phyloP scores from a whole-genome alignment of 2,888 invertebrate species.

The Luffia ferchaultella region DNA sequence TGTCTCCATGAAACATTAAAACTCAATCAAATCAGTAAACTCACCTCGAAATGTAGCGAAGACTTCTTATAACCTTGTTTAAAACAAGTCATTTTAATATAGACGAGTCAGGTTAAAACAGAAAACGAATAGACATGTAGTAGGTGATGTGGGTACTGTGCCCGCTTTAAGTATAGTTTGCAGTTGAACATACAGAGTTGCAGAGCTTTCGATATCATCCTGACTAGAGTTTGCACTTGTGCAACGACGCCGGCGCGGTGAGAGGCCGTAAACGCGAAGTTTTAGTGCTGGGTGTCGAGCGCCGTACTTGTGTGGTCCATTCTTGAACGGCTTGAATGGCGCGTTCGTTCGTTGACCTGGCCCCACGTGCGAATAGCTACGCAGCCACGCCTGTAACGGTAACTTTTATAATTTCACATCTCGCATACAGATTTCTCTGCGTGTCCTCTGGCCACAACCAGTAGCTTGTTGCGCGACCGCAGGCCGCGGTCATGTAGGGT shows the following conservation, averaged over 20 bases:
- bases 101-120: too few relatives aligned
- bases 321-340: too few relatives aligned
- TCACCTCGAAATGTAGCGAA: too few relatives aligned
- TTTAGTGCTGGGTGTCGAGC: background rate
- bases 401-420: slow-evolving; percentile 17
- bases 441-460: background rate
- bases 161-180: background rate
- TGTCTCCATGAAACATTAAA: too few relatives aligned
- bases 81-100: too few relatives aligned
- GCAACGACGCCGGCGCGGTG: too few relatives aligned
- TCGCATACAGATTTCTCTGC: slow-evolving; percentile 1
- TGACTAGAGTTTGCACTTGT: too few relatives aligned
- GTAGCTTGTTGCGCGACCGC: background rate
- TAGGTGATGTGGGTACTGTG: background rate
- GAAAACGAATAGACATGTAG: background rate
- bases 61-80: too few relatives aligned
- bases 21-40: too few relatives aligned
- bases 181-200: background rate
- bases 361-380: slow-evolving; percentile 32
- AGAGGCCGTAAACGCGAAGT: background rate
- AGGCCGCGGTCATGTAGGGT: too few relatives aligned
- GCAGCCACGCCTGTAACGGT: slow-evolving; percentile 41
- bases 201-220: too few relatives aligned
- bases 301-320: slow-evolving; percentile 25
- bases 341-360: slow-evolving; percentile 32